Percentiles rank a stretch among this genome's conserved stretches.
phyloP scores from a whole-genome alignment of 2,888 invertebrate species.

The Rugalucina vietnamica region DNA sequence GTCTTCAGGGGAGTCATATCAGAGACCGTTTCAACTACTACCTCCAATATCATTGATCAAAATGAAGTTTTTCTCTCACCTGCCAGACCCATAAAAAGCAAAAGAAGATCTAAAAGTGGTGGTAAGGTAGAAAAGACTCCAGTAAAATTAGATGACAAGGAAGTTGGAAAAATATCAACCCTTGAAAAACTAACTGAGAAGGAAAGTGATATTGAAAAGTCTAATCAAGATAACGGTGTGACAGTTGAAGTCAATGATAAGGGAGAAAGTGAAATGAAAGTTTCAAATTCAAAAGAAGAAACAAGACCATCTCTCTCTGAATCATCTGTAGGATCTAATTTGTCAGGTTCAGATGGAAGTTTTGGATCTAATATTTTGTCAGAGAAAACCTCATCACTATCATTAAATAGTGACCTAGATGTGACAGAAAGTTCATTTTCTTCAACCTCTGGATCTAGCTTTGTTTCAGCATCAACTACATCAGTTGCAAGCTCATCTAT shows the following conservation, averaged over 20 bases:
- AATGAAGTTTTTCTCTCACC: background rate
- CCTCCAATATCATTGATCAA: constrained; percentile 22
- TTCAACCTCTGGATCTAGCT: background rate
- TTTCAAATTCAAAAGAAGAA: background rate
- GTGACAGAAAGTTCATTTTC: background rate
- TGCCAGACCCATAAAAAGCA: background rate
- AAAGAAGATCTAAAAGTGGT: background rate
- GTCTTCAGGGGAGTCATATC: constrained; percentile 40
- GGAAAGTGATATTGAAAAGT: too few relatives aligned
- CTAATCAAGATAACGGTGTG: too few relatives aligned
- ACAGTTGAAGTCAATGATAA: too few relatives aligned
- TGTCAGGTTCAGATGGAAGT: constrained; percentile 28
- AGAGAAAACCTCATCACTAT: constrained; percentile 19
- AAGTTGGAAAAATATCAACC: too few relatives aligned
- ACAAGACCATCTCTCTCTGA: background rate
- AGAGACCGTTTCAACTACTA: constrained; percentile 46
- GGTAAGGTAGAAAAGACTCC: background rate
- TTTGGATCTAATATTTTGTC: constrained; percentile 43
- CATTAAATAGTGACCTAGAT: background rate
- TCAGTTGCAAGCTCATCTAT: too few relatives aligned
- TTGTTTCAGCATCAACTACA: background rate
- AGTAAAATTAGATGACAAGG: background rate
- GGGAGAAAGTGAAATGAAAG: background rate
- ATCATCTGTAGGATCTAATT: background rate
- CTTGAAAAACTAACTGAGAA: too few relatives aligned